phyloP scores from a whole-genome alignment of 2,113 vertebrate species.

The Tetrao urogallus region DNA sequence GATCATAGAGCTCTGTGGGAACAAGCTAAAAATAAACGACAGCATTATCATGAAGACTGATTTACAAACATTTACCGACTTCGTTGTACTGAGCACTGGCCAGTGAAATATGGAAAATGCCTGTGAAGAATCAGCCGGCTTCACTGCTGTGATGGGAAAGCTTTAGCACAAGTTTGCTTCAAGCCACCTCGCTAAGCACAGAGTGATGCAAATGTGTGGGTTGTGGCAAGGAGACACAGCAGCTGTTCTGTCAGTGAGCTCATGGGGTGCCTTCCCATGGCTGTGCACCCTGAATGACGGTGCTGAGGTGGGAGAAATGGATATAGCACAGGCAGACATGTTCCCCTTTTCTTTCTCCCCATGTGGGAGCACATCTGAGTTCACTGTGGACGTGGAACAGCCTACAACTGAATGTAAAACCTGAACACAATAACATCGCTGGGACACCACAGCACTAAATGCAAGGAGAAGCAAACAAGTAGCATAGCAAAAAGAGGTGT shows the following conservation, averaged over 20 bases:
- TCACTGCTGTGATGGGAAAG: neutral
- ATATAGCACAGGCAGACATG: neutral
- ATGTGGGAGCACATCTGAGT: neutral
- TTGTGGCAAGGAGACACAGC: neutral
- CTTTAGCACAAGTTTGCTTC: neutral
- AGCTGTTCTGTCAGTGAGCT: neutral
- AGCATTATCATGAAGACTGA: neutral
- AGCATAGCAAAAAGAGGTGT: neutral
- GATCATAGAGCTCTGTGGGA: neutral
- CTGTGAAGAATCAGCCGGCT: rapidly evolving
- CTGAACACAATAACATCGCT: rapidly evolving
- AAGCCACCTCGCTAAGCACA: neutral
- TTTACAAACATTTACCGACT: neutral
- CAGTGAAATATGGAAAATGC: neutral
- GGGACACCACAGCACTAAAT: neutral
- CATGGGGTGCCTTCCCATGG: neutral
- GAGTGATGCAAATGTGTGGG: neutral
- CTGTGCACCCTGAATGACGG: neutral
- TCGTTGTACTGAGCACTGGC: neutral
- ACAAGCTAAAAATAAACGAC: neutral
- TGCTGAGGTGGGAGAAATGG: neutral
- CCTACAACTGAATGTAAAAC: neutral
- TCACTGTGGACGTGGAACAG: neutral
- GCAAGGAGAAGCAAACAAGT: neutral
- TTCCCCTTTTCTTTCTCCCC: neutral